A percentile compares a stretch with the other conserved stretches of the same genome.
Conservation (phyloP, 2,888 invertebrate genomes). For the Syritta pipiens region DNA sequence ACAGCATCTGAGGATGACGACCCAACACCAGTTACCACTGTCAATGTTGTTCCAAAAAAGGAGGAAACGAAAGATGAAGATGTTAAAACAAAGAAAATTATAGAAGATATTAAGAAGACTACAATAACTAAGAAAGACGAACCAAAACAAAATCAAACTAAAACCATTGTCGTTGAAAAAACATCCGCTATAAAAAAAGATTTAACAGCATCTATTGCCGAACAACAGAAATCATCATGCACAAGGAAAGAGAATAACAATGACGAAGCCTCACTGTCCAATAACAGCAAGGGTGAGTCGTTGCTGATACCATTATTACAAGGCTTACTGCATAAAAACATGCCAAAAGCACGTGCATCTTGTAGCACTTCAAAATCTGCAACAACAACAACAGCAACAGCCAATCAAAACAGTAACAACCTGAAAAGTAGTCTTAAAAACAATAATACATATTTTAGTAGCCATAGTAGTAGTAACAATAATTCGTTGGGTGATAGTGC, state of each 20-base stretch:
- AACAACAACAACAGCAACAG: slow-evolving; percentile 59
- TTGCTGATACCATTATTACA: slow-evolving; percentile 85
- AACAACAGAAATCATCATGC: slow-evolving; percentile 48
- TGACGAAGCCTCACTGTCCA: slow-evolving; percentile 46
- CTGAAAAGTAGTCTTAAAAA: slow-evolving; percentile 62
- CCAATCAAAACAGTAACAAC: slow-evolving; percentile 70
- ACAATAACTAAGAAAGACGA: slow-evolving; percentile 57
- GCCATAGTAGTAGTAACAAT: slow-evolving; percentile 70
- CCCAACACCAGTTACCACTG: slow-evolving; percentile 22
- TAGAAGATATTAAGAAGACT: slow-evolving; percentile 57
- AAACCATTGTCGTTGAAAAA: slow-evolving; percentile 45
- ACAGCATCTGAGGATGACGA: slow-evolving; percentile 75
- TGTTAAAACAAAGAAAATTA: slow-evolving; percentile 43
- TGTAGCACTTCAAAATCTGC: slow-evolving; percentile 54
- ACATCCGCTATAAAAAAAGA: slow-evolving; percentile 44
- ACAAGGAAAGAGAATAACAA: slow-evolving; percentile 30
- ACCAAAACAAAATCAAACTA: slow-evolving; percentile 31
- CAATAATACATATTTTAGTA: slow-evolving; percentile 66
- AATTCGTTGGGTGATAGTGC: slow-evolving; percentile 65
- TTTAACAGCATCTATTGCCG: slow-evolving; percentile 34
- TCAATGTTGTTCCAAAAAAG: slow-evolving; percentile 42
- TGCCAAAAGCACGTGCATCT: slow-evolving; percentile 70
- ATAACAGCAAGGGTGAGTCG: slow-evolving; percentile 85
- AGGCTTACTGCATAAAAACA: slow-evolving; percentile 81
- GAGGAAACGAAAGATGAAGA: slow-evolving; percentile 69